phyloP scores from a whole-genome alignment of 2,113 vertebrate species.

The human region GRCh38 chr11:129363001-129363500 shows the following conservation, averaged over 20 bases:
- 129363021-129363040: background rate
- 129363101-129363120: background rate
- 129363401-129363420: background rate
- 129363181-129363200: background rate
- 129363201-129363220: background rate
- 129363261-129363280: background rate
- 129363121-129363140: background rate
- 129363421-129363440: background rate
- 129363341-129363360: background rate
- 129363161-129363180: background rate
- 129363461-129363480: background rate
- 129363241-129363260: background rate
- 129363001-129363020: background rate
- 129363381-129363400: background rate
- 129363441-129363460: background rate
- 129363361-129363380: background rate
- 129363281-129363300: background rate
- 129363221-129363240: background rate
- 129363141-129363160: background rate
- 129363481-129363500: background rate
- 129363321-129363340: background rate
- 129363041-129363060: background rate
- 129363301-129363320: background rate
- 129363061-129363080: background rate
- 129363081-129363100: background rate